A percentile compares a stretch with the other conserved stretches of the same genome.
These are phyloP conservation scores for Heloderma charlesbogerti DNA, from an alignment of 2,113 vertebrate genomes.

Conservation along the genomic window DNA sequence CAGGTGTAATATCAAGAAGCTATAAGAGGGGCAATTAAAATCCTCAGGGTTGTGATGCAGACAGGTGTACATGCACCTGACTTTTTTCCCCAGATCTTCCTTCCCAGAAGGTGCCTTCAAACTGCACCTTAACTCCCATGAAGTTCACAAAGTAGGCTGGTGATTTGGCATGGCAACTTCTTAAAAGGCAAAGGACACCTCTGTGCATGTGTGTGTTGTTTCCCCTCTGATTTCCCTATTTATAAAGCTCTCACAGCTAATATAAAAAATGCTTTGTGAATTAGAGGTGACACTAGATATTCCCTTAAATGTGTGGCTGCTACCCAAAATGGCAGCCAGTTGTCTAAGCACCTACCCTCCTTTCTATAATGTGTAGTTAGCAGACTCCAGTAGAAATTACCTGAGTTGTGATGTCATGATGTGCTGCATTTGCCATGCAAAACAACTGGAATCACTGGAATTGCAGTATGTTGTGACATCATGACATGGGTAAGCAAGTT, in stretches of 20 bases:
- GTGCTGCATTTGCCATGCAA: neutral
- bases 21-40: neutral
- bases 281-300: neutral
- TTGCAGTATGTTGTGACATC: neutral
- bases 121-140: neutral
- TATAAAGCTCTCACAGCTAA: slow-evolving; percentile 29
- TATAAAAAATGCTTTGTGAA: slow-evolving; percentile 27
- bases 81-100: neutral
- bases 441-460: neutral
- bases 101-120: neutral
- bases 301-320: neutral
- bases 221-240: slow-evolving; percentile 45
- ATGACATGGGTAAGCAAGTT: neutral
- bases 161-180: neutral
- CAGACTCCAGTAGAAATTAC: neutral
- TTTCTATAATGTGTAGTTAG: neutral
- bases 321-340: neutral
- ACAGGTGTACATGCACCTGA: neutral
- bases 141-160: neutral
- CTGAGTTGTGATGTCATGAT: neutral
- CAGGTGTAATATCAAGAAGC: neutral
- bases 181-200: neutral
- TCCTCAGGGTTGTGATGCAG: neutral
- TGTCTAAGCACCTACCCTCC: neutral
- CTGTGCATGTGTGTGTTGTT: neutral